Conservation (phyloP, 2,797 vertebrate species). For the Pteronotus mesoamericanus region DNA sequence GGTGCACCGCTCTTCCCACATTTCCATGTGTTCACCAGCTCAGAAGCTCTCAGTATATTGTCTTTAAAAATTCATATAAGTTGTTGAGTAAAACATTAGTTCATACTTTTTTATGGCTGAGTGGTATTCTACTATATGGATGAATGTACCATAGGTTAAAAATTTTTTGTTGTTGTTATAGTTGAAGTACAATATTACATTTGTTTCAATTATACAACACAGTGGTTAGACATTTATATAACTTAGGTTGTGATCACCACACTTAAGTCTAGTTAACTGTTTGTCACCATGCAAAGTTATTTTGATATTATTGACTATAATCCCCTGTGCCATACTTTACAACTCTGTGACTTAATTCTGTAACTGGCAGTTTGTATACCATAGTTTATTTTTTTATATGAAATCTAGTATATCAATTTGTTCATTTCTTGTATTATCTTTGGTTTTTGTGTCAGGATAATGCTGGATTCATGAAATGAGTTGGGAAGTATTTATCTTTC, state of each 20-base stretch:
- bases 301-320: not conserved
- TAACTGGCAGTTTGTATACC: not conserved
- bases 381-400: conserved; percentile 19
- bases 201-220: not conserved
- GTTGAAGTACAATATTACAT: not conserved
- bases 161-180: not conserved
- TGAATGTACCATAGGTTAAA: not conserved
- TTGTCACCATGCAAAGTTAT: not conserved
- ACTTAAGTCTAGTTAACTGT: not conserved
- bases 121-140: not conserved
- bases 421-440: not conserved
- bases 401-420: not conserved
- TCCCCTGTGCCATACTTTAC: not conserved
- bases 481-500: not conserved
- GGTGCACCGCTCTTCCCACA: not conserved
- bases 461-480: not conserved
- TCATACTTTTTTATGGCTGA: not conserved
- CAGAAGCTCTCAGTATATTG: not conserved
- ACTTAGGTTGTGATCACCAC: not conserved
- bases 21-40: not conserved
- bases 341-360: not conserved
- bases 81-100: not conserved
- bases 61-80: not conserved
- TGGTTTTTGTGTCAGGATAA: not conserved
- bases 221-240: not conserved